A percentile compares a stretch with the other conserved stretches of the same genome.
These are phyloP conservation scores for Calcarius lapponicus DNA, from an alignment of 2,797 vertebrate species.

Conservation along the genomic window DNA sequence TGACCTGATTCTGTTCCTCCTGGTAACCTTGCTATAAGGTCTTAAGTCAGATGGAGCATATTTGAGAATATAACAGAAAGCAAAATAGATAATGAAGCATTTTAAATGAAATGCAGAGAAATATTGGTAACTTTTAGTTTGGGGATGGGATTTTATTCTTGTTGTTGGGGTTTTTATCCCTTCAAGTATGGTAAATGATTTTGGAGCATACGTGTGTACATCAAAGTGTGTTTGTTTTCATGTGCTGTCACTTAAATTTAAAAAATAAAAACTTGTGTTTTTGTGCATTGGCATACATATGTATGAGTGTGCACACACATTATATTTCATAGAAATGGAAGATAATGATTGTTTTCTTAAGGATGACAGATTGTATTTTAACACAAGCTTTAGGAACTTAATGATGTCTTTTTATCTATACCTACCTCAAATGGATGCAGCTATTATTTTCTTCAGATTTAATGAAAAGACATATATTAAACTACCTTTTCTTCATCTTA, in stretches of 20 bases:
- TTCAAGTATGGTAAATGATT: not conserved
- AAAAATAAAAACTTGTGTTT: not conserved
- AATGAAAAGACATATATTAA: not conserved
- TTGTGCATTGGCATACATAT: not conserved
- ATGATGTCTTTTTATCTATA: not conserved
- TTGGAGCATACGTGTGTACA: not conserved
- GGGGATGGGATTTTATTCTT: not conserved
- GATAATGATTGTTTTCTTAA: not conserved
- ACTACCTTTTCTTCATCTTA: not conserved
- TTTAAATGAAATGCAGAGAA: not conserved
- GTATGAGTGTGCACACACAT: not conserved
- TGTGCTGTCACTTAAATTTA: not conserved
- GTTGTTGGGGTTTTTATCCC: not conserved
- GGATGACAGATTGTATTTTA: not conserved
- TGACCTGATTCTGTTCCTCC: conserved; percentile 57
- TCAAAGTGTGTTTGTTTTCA: not conserved
- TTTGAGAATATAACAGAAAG: not conserved
- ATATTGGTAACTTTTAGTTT: not conserved
- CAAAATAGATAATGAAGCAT: not conserved
- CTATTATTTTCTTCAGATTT: not conserved
- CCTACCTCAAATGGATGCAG: not conserved
- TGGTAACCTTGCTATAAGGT: conserved; percentile 13
- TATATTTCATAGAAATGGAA: not conserved
- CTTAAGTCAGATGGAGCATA: not conserved
- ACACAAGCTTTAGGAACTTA: not conserved